A percentile compares a stretch with the other conserved stretches of the same genome.
Conservation (phyloP, 2,888 invertebrate species). For the Digitonthophagus gazella region DNA sequence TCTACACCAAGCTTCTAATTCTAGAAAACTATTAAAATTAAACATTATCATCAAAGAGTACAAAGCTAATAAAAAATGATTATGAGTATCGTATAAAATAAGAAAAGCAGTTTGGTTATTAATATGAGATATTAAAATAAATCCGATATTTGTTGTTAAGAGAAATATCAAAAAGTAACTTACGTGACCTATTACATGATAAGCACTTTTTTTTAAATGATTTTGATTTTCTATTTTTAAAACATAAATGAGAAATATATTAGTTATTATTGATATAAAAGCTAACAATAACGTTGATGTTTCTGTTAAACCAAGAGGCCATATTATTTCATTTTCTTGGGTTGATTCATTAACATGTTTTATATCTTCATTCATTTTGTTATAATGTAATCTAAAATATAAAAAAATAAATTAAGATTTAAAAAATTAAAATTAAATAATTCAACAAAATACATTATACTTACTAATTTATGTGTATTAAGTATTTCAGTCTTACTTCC, state of each 20-base stretch:
- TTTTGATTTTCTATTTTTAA: not conserved
- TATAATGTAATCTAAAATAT: not conserved
- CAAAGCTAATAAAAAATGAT: conserved; percentile 7
- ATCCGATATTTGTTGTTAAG: not conserved
- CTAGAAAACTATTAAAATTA: not conserved
- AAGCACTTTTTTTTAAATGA: not conserved
- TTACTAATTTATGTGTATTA: too few relatives aligned
- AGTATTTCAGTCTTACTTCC: too few relatives aligned
- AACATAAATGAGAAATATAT: not conserved
- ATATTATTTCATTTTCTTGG: not conserved
- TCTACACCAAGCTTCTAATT: not conserved
- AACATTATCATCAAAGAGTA: conserved; percentile 6
- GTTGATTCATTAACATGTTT: not conserved
- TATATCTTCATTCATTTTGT: not conserved
- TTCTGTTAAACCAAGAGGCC: not conserved
- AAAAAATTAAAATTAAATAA: too few relatives aligned
- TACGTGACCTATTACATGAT: conserved; percentile 2
- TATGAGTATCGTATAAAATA: conserved; percentile 1
- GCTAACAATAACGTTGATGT: conserved; percentile 1
- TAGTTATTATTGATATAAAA: not conserved
- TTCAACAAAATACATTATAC: too few relatives aligned
- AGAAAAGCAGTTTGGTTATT: not conserved
- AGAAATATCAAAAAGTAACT: not conserved
- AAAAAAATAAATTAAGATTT: not conserved
- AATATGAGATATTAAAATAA: not conserved